phyloP scores from a whole-genome alignment of 2,888 invertebrate species.

The Cyrtodaria siliqua region DNA sequence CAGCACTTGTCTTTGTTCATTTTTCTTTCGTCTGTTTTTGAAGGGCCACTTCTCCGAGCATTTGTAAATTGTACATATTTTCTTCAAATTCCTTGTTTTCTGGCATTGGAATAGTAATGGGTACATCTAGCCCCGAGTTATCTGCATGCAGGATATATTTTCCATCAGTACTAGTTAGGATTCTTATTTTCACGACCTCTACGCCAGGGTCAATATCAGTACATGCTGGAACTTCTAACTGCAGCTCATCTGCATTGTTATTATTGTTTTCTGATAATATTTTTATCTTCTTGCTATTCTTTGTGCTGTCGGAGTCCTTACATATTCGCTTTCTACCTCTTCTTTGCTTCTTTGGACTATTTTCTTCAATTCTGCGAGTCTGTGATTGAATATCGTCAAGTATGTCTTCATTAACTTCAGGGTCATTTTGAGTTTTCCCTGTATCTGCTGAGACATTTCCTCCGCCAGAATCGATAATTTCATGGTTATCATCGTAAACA shows the following conservation, averaged over 20 bases:
- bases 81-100: constrained; percentile 33
- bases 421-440: too few relatives aligned
- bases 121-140: constrained; percentile 6
- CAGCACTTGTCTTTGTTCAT: too few relatives aligned
- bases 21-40: constrained; percentile 33
- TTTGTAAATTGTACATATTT: constrained; percentile 77
- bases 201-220: background rate
- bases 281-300: too few relatives aligned
- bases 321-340: too few relatives aligned
- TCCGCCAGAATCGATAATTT: constrained; percentile 10
- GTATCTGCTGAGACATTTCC: background rate
- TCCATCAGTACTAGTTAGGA: constrained; percentile 35
- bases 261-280: too few relatives aligned
- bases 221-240: too few relatives aligned
- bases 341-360: too few relatives aligned
- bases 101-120: constrained; percentile 17
- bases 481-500: constrained; percentile 13
- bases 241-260: too few relatives aligned
- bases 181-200: constrained; percentile 10
- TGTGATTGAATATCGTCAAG: too few relatives aligned
- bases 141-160: constrained; percentile 42
- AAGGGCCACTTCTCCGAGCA: constrained; percentile 81
- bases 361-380: too few relatives aligned
- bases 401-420: too few relatives aligned
- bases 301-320: too few relatives aligned